These are phyloP conservation scores for Melikaiella ostensackeni DNA, from an alignment of 2,888 invertebrate species.

Conservation along the genomic window DNA sequence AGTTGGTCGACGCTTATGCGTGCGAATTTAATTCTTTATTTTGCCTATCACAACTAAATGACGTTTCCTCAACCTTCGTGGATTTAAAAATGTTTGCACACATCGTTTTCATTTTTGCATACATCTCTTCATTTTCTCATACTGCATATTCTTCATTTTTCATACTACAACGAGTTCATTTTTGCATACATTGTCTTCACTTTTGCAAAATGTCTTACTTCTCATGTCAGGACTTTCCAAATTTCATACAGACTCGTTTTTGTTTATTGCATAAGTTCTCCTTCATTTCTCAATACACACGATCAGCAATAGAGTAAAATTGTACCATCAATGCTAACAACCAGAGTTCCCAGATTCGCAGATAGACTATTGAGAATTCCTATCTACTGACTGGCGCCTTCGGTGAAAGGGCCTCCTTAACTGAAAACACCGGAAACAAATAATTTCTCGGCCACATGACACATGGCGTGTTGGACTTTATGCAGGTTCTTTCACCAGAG, in stretches of 20 bases:
- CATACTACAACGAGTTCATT: no score
- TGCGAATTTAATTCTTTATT: slow-evolving; percentile 15
- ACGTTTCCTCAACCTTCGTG: slow-evolving; percentile 18
- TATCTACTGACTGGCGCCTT: slow-evolving; percentile 28
- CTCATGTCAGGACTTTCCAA: no score
- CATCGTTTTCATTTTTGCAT: not conserved
- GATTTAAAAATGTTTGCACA: not conserved
- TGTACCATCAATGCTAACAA: not conserved
- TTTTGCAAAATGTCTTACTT: no score
- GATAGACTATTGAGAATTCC: slow-evolving; percentile 1
- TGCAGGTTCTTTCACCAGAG: slow-evolving; percentile 52
- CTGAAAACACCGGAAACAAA: slow-evolving; percentile 36
- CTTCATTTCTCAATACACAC: not conserved
- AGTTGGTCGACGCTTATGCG: slow-evolving; percentile 11
- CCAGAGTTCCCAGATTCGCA: not conserved
- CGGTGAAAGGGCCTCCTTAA: slow-evolving; percentile 22
- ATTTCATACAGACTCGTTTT: no score
- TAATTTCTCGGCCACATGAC: slow-evolving; percentile 30
- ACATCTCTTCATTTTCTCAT: no score
- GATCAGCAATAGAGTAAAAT: not conserved
- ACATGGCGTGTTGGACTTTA: slow-evolving; percentile 42
- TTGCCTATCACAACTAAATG: not conserved
- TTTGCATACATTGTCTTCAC: no score
- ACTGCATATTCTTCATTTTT: no score
- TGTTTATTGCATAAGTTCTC: not conserved